Evolutionary conservation across 1,140 invertebrate genomes (phyloP).

Genomic region (Drosophila bifasciata): DNA sequence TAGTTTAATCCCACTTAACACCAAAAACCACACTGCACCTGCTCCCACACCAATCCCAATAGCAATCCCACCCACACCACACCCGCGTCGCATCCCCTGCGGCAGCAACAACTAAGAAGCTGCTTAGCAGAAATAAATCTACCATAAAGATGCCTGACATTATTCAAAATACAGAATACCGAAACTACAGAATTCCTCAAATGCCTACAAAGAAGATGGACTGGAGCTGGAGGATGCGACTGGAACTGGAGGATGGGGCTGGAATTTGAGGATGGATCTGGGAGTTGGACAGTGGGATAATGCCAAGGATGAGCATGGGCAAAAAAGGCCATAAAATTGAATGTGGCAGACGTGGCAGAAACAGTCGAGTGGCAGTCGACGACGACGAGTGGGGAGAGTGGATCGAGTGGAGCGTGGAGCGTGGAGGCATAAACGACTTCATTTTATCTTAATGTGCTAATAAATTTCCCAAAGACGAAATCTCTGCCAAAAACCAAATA

Average conservation of each 20-base stretch:
- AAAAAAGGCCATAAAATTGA: constrained; percentile 79
- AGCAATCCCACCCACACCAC: constrained; percentile 28
- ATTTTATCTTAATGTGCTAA: constrained; percentile 82
- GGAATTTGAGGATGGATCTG: no score
- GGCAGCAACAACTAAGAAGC: constrained; percentile 16
- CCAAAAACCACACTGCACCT: constrained; percentile 34
- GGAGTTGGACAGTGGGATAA: constrained; percentile 36
- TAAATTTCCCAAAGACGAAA: constrained; percentile 78
- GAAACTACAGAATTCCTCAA: constrained; percentile 68
- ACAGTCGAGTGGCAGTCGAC: constrained; percentile 17
- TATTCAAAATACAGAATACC: constrained; percentile 71
- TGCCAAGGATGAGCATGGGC: constrained; percentile 31
- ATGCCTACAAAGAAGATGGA: constrained; percentile 25
- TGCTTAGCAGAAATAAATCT: constrained; percentile 62
- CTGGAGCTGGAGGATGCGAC: neutral
- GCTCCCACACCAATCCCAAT: constrained; percentile 44
- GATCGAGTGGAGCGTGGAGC: constrained; percentile 43
- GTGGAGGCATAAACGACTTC: constrained; percentile 76
- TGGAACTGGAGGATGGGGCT: constrained; percentile 7
- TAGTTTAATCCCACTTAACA: constrained; percentile 54
- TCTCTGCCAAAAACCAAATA: constrained; percentile 80
- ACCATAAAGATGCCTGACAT: constrained; percentile 68
- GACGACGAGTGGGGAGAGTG: constrained; percentile 9
- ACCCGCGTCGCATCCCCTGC: neutral
- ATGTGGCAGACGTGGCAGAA: constrained; percentile 52